These are phyloP conservation scores for Anarhynchus alexandrinus DNA, from an alignment of 2,113 vertebrate genomes.

Conservation along the genomic window DNA sequence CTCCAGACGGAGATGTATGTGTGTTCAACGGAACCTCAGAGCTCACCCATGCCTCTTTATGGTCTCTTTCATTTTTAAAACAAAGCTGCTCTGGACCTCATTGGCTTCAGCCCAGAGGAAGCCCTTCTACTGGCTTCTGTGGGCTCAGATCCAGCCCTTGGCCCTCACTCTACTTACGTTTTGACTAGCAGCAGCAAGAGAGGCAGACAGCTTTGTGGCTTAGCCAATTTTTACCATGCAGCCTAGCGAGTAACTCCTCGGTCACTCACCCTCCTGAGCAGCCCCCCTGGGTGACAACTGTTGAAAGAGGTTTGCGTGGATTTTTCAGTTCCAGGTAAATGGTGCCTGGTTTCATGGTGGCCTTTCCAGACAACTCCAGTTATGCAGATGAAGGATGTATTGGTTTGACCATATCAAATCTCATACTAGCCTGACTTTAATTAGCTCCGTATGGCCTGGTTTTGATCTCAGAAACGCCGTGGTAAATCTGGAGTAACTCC, in stretches of 20 bases:
- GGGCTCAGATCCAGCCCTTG: background rate
- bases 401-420: background rate
- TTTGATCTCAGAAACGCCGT: background rate
- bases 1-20: background rate
- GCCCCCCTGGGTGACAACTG: rapidly evolving
- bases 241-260: background rate
- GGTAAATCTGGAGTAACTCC: background rate
- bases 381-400: background rate
- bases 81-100: background rate
- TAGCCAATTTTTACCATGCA: background rate
- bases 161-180: background rate
- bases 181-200: background rate
- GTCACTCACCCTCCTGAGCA: background rate
- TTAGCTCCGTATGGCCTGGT: background rate
- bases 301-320: background rate
- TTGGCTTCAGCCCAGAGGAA: background rate
- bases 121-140: background rate
- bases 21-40: background rate
- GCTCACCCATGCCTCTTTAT: background rate
- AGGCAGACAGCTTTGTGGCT: background rate
- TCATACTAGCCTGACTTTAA: background rate
- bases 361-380: background rate
- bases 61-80: background rate
- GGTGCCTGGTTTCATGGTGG: background rate
- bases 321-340: background rate